Evolutionary conservation across 2,888 invertebrate species (phyloP).

Genomic region (Hemithea aestivaria): DNA sequence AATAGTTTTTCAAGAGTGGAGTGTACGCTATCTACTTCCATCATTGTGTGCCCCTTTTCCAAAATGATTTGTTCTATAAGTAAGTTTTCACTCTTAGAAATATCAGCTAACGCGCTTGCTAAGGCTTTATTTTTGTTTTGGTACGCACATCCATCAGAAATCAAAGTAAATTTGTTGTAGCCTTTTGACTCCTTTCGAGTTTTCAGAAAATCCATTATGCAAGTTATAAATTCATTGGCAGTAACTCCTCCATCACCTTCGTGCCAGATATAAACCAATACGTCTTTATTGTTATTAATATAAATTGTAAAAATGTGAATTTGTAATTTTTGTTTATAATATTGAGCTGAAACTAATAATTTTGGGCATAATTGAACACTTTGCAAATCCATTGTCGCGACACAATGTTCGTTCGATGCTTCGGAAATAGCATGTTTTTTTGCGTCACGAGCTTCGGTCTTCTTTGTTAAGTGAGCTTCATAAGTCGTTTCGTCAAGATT

Average conservation of each 20-base stretch:
- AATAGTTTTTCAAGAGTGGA: slow-evolving; percentile 21
- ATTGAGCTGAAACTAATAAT: slow-evolving; percentile 15
- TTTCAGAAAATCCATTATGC: slow-evolving; percentile 4
- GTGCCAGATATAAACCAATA: slow-evolving; percentile 22
- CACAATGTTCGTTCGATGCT: slow-evolving; percentile 8
- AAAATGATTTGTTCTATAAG: slow-evolving; percentile 13
- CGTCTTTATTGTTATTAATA: slow-evolving; percentile 12
- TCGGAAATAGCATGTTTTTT: slow-evolving; percentile 10
- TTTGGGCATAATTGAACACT: slow-evolving; percentile 23
- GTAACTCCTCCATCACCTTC: slow-evolving; percentile 19
- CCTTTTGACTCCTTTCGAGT: background rate
- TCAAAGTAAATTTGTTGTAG: slow-evolving; percentile 13
- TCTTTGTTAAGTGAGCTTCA: slow-evolving; percentile 15
- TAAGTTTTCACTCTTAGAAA: slow-evolving; percentile 8
- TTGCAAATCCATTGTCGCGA: slow-evolving; percentile 21
- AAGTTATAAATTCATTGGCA: slow-evolving; percentile 22
- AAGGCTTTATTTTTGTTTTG: slow-evolving; percentile 20
- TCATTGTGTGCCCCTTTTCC: slow-evolving; percentile 22
- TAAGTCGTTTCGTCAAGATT: slow-evolving; percentile 18
- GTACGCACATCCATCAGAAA: slow-evolving; percentile 18
- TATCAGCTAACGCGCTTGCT: slow-evolving; percentile 15
- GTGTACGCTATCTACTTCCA: slow-evolving; percentile 22
- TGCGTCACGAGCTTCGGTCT: slow-evolving; percentile 15
- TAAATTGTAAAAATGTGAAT: slow-evolving; percentile 20
- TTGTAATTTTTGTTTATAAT: slow-evolving; percentile 23